These are phyloP conservation scores for Melanostoma mellinum DNA, from an alignment of 2,888 invertebrate genomes.

Conservation along the genomic window DNA sequence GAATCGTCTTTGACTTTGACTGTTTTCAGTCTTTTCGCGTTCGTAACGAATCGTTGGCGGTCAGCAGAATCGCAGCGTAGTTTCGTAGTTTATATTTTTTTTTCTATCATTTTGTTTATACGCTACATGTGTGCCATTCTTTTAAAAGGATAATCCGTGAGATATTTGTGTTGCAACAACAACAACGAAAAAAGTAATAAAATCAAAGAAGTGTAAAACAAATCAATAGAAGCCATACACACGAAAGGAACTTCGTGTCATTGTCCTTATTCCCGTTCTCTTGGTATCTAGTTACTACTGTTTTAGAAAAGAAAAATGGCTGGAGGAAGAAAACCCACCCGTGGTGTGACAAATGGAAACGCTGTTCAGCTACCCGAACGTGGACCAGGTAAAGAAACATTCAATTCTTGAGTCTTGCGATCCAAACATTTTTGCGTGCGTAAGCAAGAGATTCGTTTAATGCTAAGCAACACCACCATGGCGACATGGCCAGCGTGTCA, in stretches of 20 bases:
- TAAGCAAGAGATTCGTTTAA: slow-evolving; percentile 59
- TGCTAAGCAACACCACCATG: slow-evolving; percentile 18
- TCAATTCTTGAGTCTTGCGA: background rate
- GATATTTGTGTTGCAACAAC: slow-evolving; percentile 34
- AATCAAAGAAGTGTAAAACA: slow-evolving; percentile 6
- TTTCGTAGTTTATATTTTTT: slow-evolving; percentile 50
- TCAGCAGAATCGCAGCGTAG: slow-evolving; percentile 79
- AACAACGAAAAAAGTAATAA: slow-evolving; percentile 23
- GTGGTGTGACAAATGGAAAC: slow-evolving; percentile 80
- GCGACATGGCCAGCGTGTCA: slow-evolving; percentile 61
- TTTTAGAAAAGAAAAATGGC: slow-evolving; percentile 77
- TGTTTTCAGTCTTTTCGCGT: slow-evolving; percentile 79
- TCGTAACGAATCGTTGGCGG: slow-evolving; percentile 77
- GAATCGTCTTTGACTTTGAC: slow-evolving; percentile 67
- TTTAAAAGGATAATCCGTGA: slow-evolving; percentile 50
- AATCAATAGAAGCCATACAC: slow-evolving; percentile 49
- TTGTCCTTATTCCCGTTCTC: slow-evolving; percentile 55
- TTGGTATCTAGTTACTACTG: slow-evolving; percentile 59
- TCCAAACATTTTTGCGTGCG: slow-evolving; percentile 57
- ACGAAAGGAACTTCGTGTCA: slow-evolving; percentile 36
- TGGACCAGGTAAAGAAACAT: slow-evolving; percentile 80
- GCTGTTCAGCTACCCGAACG: slow-evolving; percentile 80
- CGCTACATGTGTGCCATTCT: slow-evolving; percentile 60
- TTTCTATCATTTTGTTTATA: slow-evolving; percentile 28
- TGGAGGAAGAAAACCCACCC: slow-evolving; percentile 79